Base-by-base conservation (phyloP, 2,113 vertebrate genomes). In the Romanogobio albipinnatus region DNA sequence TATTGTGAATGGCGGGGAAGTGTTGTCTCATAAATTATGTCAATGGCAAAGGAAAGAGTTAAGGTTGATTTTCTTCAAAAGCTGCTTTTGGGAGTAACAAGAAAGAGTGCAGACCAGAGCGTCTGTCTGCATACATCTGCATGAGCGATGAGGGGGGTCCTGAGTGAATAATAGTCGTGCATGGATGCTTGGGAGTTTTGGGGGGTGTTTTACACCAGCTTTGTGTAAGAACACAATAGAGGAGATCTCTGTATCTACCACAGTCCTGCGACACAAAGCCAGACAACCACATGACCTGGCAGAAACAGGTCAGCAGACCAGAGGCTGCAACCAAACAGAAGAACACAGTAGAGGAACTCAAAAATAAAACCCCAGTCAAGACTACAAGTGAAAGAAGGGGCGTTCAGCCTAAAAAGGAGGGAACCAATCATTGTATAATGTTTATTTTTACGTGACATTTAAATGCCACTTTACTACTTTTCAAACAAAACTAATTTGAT, bases 151-250 rank as follows among this genome's bases (percentile, higher is more conserved):
- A 45, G 36, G 24, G 24, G 15, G 39, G 59, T 80, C 36, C 39
- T 19, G n/a, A 64, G 45, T 53, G 45, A 70, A 81, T 81, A 81
- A 51, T 36, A 81, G 62, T 49, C 68, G 61, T 53, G 43, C 29
- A n/a, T 79, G 11, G 53, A 79, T 76, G 75, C 4, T 76, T 76
- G 9, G 36, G 10, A 68, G 61, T 68, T 68, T 70, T 14, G 24
- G 45, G 24, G 78, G 4, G 24, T 64, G 39, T 49, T 33, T 84
- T 76, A 76, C 26, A 51, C 62, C 19, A 36, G 79, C 80, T 71
- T 82, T 82, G 26, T 82, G 22, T 56, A 13, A 39, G 64, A 71
- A 71, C 59, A 81, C 78, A 81, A 82, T 26, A 71, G 66, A 13
- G 49, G 66, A 71, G 51, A 33, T 58, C 47, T 26, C 64, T 56